Conservation (phyloP, 2,888 invertebrate species). For the Linnaemya vulpina region DNA sequence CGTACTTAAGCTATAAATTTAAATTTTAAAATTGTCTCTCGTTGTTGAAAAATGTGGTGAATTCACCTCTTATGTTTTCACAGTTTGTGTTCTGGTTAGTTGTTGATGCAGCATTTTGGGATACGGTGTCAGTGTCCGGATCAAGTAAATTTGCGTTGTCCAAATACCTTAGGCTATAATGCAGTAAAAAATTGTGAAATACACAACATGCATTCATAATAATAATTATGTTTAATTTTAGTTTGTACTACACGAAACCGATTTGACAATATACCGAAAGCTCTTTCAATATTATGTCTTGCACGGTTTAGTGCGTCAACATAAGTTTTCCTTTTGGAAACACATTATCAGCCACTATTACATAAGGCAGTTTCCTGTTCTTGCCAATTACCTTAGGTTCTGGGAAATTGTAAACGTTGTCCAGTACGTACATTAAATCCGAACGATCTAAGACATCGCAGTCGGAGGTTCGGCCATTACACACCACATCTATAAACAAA, state of each 20-base stretch:
- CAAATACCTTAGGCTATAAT: slow-evolving; percentile 11
- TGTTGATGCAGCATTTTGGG: slow-evolving; percentile 8
- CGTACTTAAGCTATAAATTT: too few species aligned
- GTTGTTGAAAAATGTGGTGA: slow-evolving; percentile 3
- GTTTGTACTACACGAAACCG: slow-evolving; percentile 20
- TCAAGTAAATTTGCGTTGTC: background rate
- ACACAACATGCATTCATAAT: slow-evolving; percentile 29
- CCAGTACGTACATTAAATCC: slow-evolving; percentile 30
- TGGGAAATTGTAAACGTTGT: slow-evolving; percentile 18
- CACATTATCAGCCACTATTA: slow-evolving; percentile 9
- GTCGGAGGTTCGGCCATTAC: slow-evolving; percentile 6
- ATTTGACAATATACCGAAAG: slow-evolving; percentile 27
- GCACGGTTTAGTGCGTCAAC: slow-evolving; percentile 18
- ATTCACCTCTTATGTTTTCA: slow-evolving; percentile 17
- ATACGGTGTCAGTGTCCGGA: background rate
- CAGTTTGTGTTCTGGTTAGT: slow-evolving; percentile 1
- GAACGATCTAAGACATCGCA: slow-evolving; percentile 33
- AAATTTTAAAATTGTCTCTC: slow-evolving; percentile 8
- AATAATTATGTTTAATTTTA: slow-evolving; percentile 25
- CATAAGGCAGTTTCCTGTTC: slow-evolving; percentile 27
- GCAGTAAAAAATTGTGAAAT: slow-evolving; percentile 32
- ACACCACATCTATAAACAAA: slow-evolving; percentile 14
- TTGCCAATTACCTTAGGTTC: slow-evolving; percentile 23
- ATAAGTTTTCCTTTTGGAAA: slow-evolving; percentile 28
- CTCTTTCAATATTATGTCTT: slow-evolving; percentile 25